Base-by-base conservation (phyloP, 1,140 invertebrate genomes). In the Drosophila subobscura region DNA sequence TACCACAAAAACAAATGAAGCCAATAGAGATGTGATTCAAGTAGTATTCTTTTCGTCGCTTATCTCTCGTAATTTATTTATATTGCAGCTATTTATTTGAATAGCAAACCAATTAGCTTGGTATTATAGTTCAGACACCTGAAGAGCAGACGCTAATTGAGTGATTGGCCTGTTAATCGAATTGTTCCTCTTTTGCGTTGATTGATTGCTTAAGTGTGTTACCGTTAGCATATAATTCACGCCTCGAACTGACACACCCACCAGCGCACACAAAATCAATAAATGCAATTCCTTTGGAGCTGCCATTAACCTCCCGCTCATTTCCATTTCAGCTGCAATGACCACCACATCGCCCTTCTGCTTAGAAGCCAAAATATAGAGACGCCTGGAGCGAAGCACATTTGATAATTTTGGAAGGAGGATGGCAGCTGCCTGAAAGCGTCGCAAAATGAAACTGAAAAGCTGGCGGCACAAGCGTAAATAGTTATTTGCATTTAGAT, bases 381-480 rank as follows among this genome's bases (percentile, higher is more conserved):
- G 40, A 46, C 50, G 41, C 49, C 49, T 51, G 49, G 20, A 10
- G 5, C 20, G 25, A 40, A 14, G 8, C 49, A 2, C 14, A 20
- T 45, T 55, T 61, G 47, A 72, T 73, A 42, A 55, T 33, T 72
- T 64, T 10, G 29, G 10, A n/a, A 12, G 3, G 33, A 12, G 33
- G 33, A 37, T 25, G 47, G 29, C 65, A 45, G 33, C 3, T 60
- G 27, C 16, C 23, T 5, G 29, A 41, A 68, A 63, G 8, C 49
- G 23, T 53, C 56, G 49, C 71, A 75, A 88, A 70, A 88, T 88
- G 83, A 77, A 66, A 83, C 56, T 54, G 27, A 88, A 83, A 79
- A 77, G 66, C 33, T 88, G 83, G 83, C 74, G 83, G 23, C 75
- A 88, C 51, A 88, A 88, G 64, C 83, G 78, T 61, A 88, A 88